These are phyloP conservation scores for Scleropages formosus DNA, from an alignment of 2,797 vertebrate species.

Conservation along the genomic window DNA sequence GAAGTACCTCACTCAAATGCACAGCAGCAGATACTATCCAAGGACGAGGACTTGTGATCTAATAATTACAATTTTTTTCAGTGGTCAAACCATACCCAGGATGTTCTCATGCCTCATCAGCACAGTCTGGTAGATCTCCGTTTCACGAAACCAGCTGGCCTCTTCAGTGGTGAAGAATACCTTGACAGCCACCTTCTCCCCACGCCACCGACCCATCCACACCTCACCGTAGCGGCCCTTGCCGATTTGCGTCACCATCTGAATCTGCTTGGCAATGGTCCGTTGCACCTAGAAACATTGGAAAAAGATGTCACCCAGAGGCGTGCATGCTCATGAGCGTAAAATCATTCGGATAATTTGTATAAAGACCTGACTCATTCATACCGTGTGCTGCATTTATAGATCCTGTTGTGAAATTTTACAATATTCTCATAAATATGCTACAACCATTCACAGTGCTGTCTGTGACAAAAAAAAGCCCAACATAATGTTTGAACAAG, in stretches of 20 bases:
- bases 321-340: background rate
- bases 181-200: constrained; percentile 92
- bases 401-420: background rate
- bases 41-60: too few species aligned
- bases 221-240: constrained; percentile 97
- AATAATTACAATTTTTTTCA: too few species aligned
- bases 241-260: constrained; percentile 97
- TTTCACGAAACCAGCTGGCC: constrained; percentile 97
- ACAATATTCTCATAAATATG: background rate
- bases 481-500: too few species aligned
- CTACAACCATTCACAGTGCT: too few species aligned
- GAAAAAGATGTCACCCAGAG: background rate
- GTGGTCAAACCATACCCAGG: constrained; percentile 70
- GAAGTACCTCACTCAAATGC: too few species aligned
- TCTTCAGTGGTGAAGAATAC: constrained; percentile 97
- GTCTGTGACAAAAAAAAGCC: too few species aligned
- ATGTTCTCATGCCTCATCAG: constrained; percentile 98
- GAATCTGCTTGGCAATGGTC: constrained; percentile 96
- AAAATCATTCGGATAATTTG: background rate
- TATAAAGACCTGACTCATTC: background rate
- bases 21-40: too few species aligned
- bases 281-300: constrained; percentile 80
- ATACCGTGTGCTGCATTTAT: background rate
- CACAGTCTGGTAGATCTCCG: constrained; percentile 97
- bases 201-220: constrained; percentile 97